Percentiles rank a stretch among this genome's conserved stretches.
Conservation (phyloP, 2,888 invertebrate genomes). For the Pardosa pseudoannulata region DNA sequence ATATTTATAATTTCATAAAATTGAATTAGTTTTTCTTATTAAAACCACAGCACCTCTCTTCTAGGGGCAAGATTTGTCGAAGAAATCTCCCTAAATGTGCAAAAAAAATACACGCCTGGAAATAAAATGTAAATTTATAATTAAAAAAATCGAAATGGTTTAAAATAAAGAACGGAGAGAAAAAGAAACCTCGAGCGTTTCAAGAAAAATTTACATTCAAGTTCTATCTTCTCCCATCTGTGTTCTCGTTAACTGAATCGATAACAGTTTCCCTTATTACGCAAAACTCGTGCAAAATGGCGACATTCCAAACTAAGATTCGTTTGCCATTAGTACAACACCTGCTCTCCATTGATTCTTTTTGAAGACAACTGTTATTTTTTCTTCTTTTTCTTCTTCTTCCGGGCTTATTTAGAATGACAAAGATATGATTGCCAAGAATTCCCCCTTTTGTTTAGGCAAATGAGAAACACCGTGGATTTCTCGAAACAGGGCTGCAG, state of each 20-base stretch:
- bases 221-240: not conserved
- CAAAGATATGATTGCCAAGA: slow-evolving; percentile 1
- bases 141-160: too few relatives aligned
- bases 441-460: not conserved
- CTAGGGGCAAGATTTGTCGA: too few relatives aligned
- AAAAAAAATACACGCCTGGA: too few relatives aligned
- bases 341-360: slow-evolving; percentile 6
- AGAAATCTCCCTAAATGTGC: too few relatives aligned
- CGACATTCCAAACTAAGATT: not conserved
- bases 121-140: too few relatives aligned
- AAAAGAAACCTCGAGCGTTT: not conserved
- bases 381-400: too few relatives aligned
- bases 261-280: not conserved
- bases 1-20: too few relatives aligned
- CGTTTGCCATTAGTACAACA: slow-evolving; percentile 2
- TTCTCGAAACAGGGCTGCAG: not conserved
- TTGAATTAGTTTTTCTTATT: too few relatives aligned
- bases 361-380: not conserved
- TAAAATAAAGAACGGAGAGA: too few relatives aligned
- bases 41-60: too few relatives aligned
- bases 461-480: not conserved
- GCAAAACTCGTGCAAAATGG: not conserved
- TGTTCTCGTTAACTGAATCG: not conserved
- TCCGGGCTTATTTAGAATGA: not conserved
- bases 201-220: not conserved